Percentiles rank a stretch among this genome's conserved stretches.
phyloP scores from a whole-genome alignment of 2,888 invertebrate genomes.

The Hirtodrosophila trivittata region DNA sequence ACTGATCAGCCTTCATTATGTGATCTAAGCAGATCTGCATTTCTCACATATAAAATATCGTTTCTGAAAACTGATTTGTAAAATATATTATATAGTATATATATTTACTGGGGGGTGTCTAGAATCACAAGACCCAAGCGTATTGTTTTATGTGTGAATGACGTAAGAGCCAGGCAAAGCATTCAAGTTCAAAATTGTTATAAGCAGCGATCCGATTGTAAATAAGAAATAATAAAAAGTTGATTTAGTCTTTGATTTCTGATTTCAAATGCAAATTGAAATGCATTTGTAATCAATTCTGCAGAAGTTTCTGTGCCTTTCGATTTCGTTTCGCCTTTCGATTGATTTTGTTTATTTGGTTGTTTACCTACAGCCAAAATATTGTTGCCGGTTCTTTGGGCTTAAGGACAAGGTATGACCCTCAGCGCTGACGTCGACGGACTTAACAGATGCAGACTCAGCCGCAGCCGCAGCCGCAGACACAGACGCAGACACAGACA shows the following conservation, averaged over 20 bases:
- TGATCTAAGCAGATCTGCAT: constrained; percentile 25
- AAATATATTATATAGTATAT: background rate
- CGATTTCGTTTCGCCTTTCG: constrained; percentile 35
- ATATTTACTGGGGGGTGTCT: background rate
- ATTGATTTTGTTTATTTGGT: constrained; percentile 36
- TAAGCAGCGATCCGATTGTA: no score
- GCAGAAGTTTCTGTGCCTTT: constrained; percentile 51
- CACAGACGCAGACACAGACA: background rate
- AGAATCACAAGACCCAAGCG: constrained; percentile 1
- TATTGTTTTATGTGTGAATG: constrained; percentile 15
- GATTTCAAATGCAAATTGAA: constrained; percentile 29
- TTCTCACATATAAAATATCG: background rate
- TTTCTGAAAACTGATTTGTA: background rate
- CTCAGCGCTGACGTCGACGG: constrained; percentile 45
- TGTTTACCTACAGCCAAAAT: constrained; percentile 35
- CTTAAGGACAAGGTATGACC: constrained; percentile 75
- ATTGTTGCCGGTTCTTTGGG: constrained; percentile 54
- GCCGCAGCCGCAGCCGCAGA: constrained; percentile 23
- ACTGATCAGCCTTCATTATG: constrained; percentile 13
- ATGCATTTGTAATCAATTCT: constrained; percentile 51
- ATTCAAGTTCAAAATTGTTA: constrained; percentile 54
- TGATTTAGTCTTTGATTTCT: constrained; percentile 13
- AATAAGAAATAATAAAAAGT: background rate
- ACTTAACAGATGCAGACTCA: constrained; percentile 18
- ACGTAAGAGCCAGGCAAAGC: constrained; percentile 23